These are phyloP conservation scores for Dryobotodes eremita DNA, from an alignment of 2,888 invertebrate species.

Conservation along the genomic window DNA sequence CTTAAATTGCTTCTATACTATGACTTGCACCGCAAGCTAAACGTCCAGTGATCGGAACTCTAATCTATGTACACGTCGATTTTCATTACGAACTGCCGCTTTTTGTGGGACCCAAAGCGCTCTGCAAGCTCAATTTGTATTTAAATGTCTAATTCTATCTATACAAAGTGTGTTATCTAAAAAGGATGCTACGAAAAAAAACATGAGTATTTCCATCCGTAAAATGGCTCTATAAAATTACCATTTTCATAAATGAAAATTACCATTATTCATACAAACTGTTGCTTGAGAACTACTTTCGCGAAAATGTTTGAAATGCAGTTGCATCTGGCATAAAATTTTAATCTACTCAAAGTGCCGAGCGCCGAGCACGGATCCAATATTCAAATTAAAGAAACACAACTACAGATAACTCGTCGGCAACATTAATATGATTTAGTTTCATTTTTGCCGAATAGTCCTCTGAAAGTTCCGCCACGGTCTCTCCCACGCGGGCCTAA, in stretches of 20 bases:
- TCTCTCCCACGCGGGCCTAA: constrained; percentile 69
- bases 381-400: constrained; percentile 81
- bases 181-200: constrained; percentile 12
- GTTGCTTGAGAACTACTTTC: constrained; percentile 63
- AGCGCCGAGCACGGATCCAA: constrained; percentile 69
- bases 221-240: constrained; percentile 44
- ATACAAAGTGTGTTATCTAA: constrained; percentile 8
- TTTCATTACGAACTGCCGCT: constrained; percentile 83
- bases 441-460: constrained; percentile 80
- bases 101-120: constrained; percentile 75
- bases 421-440: constrained; percentile 81
- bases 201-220: constrained; percentile 17
- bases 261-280: constrained; percentile 63
- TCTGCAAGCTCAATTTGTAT: constrained; percentile 78
- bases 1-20: constrained; percentile 12
- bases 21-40: constrained; percentile 60
- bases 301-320: constrained; percentile 70
- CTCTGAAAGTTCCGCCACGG: constrained; percentile 70
- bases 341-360: constrained; percentile 73
- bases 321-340: constrained; percentile 73
- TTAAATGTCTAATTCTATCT: constrained; percentile 65
- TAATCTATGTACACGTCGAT: constrained; percentile 84
- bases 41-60: constrained; percentile 73
- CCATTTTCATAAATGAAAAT: constrained; percentile 51
- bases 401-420: constrained; percentile 68